phyloP scores from a whole-genome alignment of 2,113 vertebrate genomes.

The Entosphenus tridentatus region DNA sequence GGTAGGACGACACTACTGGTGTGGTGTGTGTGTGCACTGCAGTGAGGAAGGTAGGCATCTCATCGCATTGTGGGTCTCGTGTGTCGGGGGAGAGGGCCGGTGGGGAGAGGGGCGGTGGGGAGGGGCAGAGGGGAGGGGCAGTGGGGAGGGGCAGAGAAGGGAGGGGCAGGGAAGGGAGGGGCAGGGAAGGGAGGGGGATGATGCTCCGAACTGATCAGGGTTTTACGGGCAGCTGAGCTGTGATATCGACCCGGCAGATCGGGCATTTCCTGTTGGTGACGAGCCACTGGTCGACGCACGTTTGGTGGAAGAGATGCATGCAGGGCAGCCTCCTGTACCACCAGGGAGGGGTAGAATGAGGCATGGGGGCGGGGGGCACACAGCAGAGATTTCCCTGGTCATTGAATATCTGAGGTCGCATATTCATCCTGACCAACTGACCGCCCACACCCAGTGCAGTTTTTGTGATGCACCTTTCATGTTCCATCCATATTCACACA shows the following conservation, averaged over 20 bases:
- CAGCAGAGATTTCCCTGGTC: background rate
- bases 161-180: constrained; percentile 8
- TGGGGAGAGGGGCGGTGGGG: constrained; percentile 23
- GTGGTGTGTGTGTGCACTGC: too few species aligned
- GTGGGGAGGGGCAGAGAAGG: constrained; percentile 24
- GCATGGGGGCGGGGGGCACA: background rate
- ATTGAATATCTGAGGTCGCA: background rate
- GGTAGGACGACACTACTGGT: too few species aligned
- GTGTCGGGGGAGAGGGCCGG: too few species aligned
- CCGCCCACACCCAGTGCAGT: too few species aligned
- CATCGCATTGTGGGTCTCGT: too few species aligned
- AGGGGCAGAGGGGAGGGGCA: constrained; percentile 30
- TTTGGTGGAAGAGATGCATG: constrained; percentile 99
- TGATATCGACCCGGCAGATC: constrained; percentile 99
- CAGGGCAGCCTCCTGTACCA: constrained; percentile 68
- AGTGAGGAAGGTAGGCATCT: too few species aligned
- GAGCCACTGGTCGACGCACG: constrained; percentile 95
- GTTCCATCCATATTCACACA: constrained; percentile 1
- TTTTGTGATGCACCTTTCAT: background rate
- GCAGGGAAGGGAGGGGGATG: constrained; percentile 25
- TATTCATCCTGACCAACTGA: background rate
- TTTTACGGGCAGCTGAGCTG: constrained; percentile 87
- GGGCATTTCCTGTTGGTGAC: constrained; percentile 99
- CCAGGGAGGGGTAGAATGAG: constrained; percentile 10
- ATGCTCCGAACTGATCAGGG: constrained; percentile 56